Evolutionary conservation across 2,797 vertebrate genomes (phyloP).

Genomic region (Chelon labrosus): DNA sequence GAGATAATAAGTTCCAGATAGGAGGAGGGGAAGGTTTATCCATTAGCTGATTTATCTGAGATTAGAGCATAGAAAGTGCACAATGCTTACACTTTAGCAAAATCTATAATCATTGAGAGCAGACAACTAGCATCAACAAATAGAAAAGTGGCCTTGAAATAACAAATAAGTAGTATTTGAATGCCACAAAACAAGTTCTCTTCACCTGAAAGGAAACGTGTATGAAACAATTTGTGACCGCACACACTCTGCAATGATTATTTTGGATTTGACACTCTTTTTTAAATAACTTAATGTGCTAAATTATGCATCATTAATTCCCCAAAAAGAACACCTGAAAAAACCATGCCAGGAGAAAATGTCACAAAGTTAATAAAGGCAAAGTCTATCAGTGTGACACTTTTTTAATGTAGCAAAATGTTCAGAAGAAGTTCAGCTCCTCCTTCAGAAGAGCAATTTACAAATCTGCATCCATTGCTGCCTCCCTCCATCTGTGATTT

Average conservation of each 20-base stretch:
- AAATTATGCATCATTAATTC: no score
- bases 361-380: background rate
- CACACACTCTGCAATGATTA: no score
- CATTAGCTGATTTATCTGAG: background rate
- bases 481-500: background rate
- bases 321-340: background rate
- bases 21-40: background rate
- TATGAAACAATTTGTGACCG: background rate
- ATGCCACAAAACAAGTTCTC: background rate
- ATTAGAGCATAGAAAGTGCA: background rate
- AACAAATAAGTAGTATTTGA: background rate
- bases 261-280: background rate
- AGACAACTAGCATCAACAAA: background rate
- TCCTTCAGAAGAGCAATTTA: background rate
- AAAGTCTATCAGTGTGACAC: background rate
- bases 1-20: background rate
- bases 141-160: background rate
- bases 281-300: no score
- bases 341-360: conserved; percentile 6
- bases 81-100: background rate
- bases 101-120: background rate
- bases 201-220: background rate
- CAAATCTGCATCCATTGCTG: background rate
- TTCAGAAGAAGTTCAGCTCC: background rate
- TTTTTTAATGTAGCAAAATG: background rate